These are phyloP conservation scores for Penaeus vannamei DNA, from an alignment of 1,140 invertebrate species.

Conservation along the genomic window DNA sequence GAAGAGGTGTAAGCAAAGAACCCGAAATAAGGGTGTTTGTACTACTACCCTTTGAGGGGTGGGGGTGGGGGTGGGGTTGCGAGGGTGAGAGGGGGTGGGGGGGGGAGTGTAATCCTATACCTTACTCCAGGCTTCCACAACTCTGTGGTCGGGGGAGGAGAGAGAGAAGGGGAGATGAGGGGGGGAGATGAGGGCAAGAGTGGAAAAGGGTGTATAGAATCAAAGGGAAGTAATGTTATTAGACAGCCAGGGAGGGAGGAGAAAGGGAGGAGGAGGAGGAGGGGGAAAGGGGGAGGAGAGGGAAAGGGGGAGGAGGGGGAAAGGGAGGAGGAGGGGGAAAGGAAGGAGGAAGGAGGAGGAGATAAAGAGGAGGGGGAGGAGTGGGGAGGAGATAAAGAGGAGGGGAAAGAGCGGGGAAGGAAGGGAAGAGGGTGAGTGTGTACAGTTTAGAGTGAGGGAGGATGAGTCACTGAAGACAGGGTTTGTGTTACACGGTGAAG, in stretches of 20 bases:
- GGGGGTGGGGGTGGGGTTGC: background rate
- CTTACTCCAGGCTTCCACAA: too few relatives aligned
- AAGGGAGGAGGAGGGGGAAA: background rate
- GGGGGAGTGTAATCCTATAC: background rate
- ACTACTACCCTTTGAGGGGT: background rate
- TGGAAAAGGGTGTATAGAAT: too few relatives aligned
- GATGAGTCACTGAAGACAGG: too few relatives aligned
- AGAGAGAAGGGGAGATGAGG: background rate
- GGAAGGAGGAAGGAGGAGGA: background rate
- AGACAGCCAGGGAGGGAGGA: background rate
- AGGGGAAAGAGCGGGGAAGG: background rate
- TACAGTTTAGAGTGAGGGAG: too few relatives aligned
- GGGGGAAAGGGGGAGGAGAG: background rate
- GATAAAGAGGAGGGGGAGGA: background rate
- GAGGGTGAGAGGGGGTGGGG: background rate
- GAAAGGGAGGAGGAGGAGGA: background rate
- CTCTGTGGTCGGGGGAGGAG: too few relatives aligned
- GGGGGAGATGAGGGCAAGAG: background rate
- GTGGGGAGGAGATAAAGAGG: background rate
- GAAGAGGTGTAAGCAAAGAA: too few relatives aligned
- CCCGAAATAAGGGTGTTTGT: too few relatives aligned
- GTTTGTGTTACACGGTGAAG: too few relatives aligned
- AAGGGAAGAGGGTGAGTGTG: background rate
- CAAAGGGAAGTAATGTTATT: too few relatives aligned
- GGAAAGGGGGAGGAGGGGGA: background rate